A percentile compares a stretch with the other conserved stretches of the same genome.
Evolutionary conservation across 2,113 vertebrate genomes (phyloP).

Genomic region (Bombycilla garrulus): DNA sequence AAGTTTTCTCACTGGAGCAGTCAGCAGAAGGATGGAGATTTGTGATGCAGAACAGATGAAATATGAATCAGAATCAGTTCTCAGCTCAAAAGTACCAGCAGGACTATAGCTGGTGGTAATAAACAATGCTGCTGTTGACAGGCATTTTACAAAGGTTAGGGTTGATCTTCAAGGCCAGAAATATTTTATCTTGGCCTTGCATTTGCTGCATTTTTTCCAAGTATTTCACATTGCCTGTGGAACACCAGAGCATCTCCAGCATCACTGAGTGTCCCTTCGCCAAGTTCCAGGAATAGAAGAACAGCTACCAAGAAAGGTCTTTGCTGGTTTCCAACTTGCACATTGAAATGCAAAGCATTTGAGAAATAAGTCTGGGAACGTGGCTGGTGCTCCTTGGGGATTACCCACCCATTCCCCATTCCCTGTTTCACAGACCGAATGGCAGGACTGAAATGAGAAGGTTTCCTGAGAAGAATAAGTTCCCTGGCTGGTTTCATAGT

Average conservation of each 20-base stretch:
- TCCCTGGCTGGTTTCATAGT: background rate
- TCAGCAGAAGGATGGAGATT: background rate
- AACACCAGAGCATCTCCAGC: conserved; percentile 1
- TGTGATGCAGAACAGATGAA: conserved; percentile 3
- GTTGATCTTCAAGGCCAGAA: background rate
- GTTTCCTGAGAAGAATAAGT: background rate
- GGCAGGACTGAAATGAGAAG: background rate
- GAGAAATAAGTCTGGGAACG: conserved; percentile 42
- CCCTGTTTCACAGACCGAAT: background rate
- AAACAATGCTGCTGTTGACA: background rate
- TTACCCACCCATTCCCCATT: conserved; percentile 4
- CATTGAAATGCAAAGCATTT: conserved; percentile 29
- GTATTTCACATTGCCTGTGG: background rate
- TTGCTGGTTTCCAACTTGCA: background rate
- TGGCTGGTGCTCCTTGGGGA: conserved; percentile 1
- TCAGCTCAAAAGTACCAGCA: background rate
- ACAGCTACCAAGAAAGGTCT: conserved; percentile 5
- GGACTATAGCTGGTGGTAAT: background rate
- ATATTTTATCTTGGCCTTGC: conserved; percentile 25
- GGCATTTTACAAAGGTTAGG: background rate
- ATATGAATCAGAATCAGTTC: background rate
- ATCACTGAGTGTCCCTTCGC: background rate
- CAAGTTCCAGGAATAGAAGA: conserved; percentile 48
- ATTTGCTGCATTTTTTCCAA: background rate
- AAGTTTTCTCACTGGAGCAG: background rate